Percentiles rank a stretch among this genome's conserved stretches.
Conservation (phyloP, 2,888 invertebrate genomes). For the Metellina segmentata region DNA sequence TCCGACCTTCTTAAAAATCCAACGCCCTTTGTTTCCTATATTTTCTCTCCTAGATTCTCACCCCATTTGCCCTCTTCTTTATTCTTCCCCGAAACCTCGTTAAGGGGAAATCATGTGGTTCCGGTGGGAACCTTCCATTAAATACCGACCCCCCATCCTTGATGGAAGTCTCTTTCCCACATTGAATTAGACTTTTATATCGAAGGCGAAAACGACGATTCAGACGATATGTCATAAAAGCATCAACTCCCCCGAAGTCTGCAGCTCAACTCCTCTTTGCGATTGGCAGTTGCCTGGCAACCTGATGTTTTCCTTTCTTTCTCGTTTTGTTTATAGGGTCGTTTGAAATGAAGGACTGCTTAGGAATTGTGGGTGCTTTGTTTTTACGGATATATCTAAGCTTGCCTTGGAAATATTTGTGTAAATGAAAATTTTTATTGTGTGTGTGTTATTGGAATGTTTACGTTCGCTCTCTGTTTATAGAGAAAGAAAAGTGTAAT, state of each 20-base stretch:
- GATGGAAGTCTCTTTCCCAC: conserved; percentile 15
- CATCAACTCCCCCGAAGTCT: conserved; percentile 41
- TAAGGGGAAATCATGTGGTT: background rate
- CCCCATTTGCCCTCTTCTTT: conserved; percentile 7
- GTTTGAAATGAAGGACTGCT: background rate
- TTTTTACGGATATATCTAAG: background rate
- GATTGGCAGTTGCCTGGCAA: conserved; percentile 53
- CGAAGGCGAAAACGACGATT: conserved; percentile 33
- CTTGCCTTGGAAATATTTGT: background rate
- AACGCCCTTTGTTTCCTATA: conserved; percentile 32
- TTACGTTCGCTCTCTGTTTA: background rate
- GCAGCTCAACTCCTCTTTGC: conserved; percentile 11
- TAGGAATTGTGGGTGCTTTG: background rate
- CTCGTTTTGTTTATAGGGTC: conserved; percentile 18
- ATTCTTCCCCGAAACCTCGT: conserved; percentile 8
- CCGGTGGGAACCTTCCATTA: conserved; percentile 47
- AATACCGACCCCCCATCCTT: conserved; percentile 15
- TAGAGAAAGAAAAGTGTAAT: too few species aligned
- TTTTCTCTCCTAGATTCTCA: background rate
- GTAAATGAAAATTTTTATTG: background rate
- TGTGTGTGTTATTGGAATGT: background rate
- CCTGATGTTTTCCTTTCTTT: conserved; percentile 37
- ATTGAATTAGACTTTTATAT: conserved; percentile 61
- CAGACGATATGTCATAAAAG: conserved; percentile 66
- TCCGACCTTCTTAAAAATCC: conserved; percentile 26